Evolutionary conservation across 2,888 invertebrate species (phyloP).

Genomic region (Yponomeuta plumbellus): DNA sequence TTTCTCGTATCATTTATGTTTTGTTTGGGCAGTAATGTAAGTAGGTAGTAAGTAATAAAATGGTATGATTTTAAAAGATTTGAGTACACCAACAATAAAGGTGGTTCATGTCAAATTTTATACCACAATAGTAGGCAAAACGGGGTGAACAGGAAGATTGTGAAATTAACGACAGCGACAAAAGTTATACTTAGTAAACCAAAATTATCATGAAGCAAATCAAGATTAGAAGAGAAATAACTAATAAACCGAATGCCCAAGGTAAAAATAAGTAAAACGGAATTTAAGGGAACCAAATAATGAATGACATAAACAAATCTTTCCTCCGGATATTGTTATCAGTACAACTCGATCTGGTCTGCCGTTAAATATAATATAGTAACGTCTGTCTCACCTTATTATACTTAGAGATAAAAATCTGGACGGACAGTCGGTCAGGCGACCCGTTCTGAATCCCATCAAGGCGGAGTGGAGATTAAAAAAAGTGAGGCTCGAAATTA

Average conservation of each 20-base stretch:
- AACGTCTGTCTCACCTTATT: conserved; percentile 74
- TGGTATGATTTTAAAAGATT: no score
- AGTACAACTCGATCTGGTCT: conserved; percentile 63
- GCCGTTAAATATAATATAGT: conserved; percentile 74
- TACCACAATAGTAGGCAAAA: no score
- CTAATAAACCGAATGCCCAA: conserved; percentile 13
- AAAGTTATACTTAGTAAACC: no score
- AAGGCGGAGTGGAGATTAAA: conserved; percentile 58
- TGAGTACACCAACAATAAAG: no score
- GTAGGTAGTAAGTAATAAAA: no score
- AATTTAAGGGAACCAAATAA: conserved; percentile 44
- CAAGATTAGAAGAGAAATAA: background rate
- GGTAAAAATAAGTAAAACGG: conserved; percentile 28
- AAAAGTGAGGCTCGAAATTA: conserved; percentile 65
- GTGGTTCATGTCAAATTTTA: no score
- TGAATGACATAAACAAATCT: conserved; percentile 70
- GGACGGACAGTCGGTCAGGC: conserved; percentile 64
- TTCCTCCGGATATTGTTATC: conserved; percentile 56
- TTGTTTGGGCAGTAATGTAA: no score
- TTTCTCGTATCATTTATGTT: no score
- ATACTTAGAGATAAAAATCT: conserved; percentile 68
- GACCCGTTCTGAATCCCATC: conserved; percentile 51
- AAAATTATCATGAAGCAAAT: no score
- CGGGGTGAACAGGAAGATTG: no score
- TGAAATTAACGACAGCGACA: no score